Base-by-base conservation (phyloP, 2,888 invertebrate species). In the Drosophila phalerata region DNA sequence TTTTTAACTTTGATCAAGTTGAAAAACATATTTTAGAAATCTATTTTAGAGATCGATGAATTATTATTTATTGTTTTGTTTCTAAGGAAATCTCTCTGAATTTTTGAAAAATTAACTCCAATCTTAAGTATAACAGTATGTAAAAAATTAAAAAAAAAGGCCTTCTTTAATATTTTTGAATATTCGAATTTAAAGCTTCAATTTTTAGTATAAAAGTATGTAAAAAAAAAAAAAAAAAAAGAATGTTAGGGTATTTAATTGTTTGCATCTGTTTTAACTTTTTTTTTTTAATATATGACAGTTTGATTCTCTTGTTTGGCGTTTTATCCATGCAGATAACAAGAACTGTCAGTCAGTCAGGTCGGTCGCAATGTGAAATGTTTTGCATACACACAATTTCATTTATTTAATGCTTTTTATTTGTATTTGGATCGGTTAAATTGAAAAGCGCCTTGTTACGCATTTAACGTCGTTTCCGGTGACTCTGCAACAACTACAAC, bases 401-500 rank as follows among this genome's bases (percentile, higher is more conserved):
- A 88, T 84, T 89, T 84, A 89, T 89, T 88, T 86, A 87, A 76
- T 86, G 66, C 67, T 73, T 77, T 85, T 75, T 74, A 77, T 76
- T 76, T 76, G 75, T 69, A 74, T 88, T 86, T 75, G 89, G 75
- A 69, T 86, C 67, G 81, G 70, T 73, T 88, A 73, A 89, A 84
- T 84, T 87, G 75, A 84, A 84, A 84, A 84, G 84, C 84, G 84
- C 87, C 85, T 77, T 84, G 89, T 84, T 84, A 84, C 89, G 89
- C 89, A 88, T 88, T 88, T 88, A 88, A 88, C 77, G 66, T 69
- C 61, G 73, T 84, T 87, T 84, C 89, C 84, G 87, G 84, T 70
- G 75, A 38, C 58, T 58, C 48, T 58, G 58, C 58, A 34, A 13
- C 49, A 34, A n/a, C 34, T 22, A n/a, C 19, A 49, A 22, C 22